Base-by-base conservation (phyloP, 2,113 vertebrate species). In the Hipposideros armiger region DNA sequence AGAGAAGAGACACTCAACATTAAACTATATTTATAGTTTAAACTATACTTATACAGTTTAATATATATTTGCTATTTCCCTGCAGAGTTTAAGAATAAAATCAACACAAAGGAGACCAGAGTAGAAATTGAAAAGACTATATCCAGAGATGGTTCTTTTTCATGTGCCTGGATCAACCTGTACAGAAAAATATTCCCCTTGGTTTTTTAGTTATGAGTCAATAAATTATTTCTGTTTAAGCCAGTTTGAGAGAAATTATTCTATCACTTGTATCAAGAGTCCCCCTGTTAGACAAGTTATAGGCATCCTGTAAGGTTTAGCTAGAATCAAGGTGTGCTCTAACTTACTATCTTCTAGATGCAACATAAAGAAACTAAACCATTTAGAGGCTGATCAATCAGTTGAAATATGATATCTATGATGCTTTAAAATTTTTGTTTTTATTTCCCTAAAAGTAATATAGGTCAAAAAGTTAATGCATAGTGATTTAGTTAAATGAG, bases 221-320 rank as follows among this genome's bases (percentile, higher is more conserved):
- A 66, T 80, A 81, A 42, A 36, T 87, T 81, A 6, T 73, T 84
- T 78, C 45, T 17, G 1, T 66, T 45, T 52, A 82, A 40, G 42
- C 62, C 19, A 36, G 9, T 40, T 24, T 90, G 52, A 62, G 17
- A 72, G 78, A 85, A 45, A 89, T 85, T 90, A 85, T 93, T 90
- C 64, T 85, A 56, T 67, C 62, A 56, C 13, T 72, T 70, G 36
- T 56, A 60, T 78, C 42, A 77, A 64, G 17, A 72, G 40, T 64
- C 22, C 54, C 54, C 14, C 78, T 84, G 22, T 77, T 77, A n/a
- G 28, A 40, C 32, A 80, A 42, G 24, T 58, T 58, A 50, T 16
- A 73, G 47, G 14, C 8, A 85, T 56, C 45, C 8, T 36, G 7
- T 36, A 7, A 32, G 47, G 32, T 47, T 64, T 78, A 66, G 30